Evolutionary conservation across 2,888 invertebrate species (phyloP).

Genomic region (Amblyjoppa proteus): DNA sequence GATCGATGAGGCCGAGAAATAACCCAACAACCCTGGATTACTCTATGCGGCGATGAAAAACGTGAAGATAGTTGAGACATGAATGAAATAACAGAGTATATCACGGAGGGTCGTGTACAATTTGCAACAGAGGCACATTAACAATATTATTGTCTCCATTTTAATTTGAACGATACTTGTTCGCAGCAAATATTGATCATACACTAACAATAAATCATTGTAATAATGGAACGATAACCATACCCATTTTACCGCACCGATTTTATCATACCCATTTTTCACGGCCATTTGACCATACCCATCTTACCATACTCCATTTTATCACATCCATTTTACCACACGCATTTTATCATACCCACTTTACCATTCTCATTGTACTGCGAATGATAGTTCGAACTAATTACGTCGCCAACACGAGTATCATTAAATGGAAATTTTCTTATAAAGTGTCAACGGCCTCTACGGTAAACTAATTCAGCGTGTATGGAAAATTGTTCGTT

Average conservation of each 20-base stretch:
- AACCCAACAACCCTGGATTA: slow-evolving; percentile 76
- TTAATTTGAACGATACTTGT: background rate
- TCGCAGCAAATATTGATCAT: too few relatives aligned
- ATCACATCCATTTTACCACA: too few relatives aligned
- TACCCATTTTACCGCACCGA: too few relatives aligned
- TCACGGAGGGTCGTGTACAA: background rate
- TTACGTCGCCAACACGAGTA: slow-evolving; percentile 57
- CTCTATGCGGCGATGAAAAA: slow-evolving; percentile 79
- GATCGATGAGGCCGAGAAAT: background rate
- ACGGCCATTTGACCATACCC: too few relatives aligned
- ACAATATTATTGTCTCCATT: background rate
- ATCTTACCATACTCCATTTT: too few relatives aligned
- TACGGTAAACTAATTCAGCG: background rate
- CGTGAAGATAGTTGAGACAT: slow-evolving; percentile 78
- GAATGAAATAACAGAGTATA: slow-evolving; percentile 74
- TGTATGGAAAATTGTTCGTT: slow-evolving; percentile 35
- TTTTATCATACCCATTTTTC: too few relatives aligned
- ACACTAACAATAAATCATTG: too few relatives aligned
- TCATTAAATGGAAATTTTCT: slow-evolving; percentile 33
- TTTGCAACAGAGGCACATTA: too few relatives aligned
- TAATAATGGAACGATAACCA: too few relatives aligned
- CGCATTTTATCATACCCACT: background rate
- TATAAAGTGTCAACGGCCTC: slow-evolving; percentile 1
- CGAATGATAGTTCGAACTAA: background rate
- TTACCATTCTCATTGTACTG: background rate